These are phyloP conservation scores for Paguma larvata DNA, from an alignment of 2,797 vertebrate species.

Conservation along the genomic window DNA sequence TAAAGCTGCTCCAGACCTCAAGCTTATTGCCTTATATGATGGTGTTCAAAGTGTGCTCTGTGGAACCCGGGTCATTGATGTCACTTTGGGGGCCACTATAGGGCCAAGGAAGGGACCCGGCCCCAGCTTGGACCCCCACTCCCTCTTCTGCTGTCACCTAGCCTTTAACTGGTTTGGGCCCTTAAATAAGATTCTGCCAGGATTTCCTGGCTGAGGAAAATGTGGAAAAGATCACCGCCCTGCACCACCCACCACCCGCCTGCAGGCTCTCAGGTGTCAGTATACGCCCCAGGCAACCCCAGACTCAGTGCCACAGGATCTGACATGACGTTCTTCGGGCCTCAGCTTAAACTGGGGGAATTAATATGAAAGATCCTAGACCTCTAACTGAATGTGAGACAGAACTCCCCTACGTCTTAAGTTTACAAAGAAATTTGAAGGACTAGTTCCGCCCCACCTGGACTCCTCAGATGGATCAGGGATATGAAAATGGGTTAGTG, in stretches of 20 bases:
- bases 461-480: neutral
- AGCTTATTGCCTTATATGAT: neutral
- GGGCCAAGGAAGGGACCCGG: no score
- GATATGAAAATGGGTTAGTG: neutral
- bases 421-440: neutral
- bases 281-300: no score
- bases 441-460: neutral
- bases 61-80: neutral
- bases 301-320: neutral
- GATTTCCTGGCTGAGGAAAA: neutral
- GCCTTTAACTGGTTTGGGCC: neutral
- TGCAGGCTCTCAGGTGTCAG: neutral
- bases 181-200: constrained; percentile 19
- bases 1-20: neutral
- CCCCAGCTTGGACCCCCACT: neutral
- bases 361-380: neutral
- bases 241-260: neutral
- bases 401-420: neutral
- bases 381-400: neutral
- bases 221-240: neutral
- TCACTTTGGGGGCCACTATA: neutral
- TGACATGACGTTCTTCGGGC: neutral
- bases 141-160: neutral
- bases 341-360: neutral
- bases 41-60: neutral